Evolutionary conservation across 2,888 invertebrate genomes (phyloP).

Genomic region (Trachelus tabidus): DNA sequence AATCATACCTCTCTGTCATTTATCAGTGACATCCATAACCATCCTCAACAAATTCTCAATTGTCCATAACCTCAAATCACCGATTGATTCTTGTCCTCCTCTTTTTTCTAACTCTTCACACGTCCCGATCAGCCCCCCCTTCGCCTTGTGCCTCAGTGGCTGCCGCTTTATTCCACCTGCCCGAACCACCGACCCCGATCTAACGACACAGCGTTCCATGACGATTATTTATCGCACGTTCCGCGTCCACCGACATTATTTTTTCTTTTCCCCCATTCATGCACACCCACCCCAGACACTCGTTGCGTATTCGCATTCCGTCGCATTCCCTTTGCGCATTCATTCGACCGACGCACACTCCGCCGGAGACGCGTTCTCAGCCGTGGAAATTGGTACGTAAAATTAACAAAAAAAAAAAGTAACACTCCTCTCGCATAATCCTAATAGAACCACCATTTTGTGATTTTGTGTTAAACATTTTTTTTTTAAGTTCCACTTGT

Average conservation of each 20-base stretch:
- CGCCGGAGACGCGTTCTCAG: not conserved
- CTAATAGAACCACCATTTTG: constrained; percentile 4
- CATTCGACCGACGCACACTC: not conserved
- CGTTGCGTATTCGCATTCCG: not conserved
- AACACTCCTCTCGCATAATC: not conserved
- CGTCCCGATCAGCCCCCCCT: not conserved
- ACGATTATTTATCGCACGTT: not conserved
- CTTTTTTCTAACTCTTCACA: not conserved
- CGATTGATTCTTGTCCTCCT: not conserved
- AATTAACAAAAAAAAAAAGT: not conserved
- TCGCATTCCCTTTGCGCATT: constrained; percentile 22
- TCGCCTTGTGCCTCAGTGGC: not conserved
- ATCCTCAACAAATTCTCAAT: constrained; percentile 27
- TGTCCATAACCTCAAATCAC: not conserved
- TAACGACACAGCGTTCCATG: not conserved
- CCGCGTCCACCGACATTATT: no score
- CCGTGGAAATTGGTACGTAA: not conserved
- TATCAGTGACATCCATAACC: constrained; percentile 11
- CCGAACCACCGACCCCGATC: not conserved
- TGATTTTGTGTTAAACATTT: constrained; percentile 6
- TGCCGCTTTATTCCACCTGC: not conserved
- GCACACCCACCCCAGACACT: not conserved
- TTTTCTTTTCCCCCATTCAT: not conserved
- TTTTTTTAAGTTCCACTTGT: not conserved
- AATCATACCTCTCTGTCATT: constrained; percentile 44